Evolutionary conservation across 1,140 invertebrate species (phyloP).

Genomic region (Drosophila pseudoananassae): DNA sequence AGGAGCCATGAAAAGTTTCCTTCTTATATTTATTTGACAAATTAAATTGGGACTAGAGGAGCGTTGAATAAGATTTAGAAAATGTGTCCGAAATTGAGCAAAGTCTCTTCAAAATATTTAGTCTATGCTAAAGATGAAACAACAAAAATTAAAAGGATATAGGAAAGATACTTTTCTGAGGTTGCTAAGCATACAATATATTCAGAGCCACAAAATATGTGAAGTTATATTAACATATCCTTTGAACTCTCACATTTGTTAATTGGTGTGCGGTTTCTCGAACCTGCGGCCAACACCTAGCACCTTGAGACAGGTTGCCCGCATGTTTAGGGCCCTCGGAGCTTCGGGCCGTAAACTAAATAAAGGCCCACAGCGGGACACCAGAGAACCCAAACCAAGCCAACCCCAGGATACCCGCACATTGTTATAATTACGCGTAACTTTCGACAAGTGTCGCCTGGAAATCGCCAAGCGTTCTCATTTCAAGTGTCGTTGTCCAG

Average conservation of each 20-base stretch:
- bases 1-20: slow-evolving; percentile 3
- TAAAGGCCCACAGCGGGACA: slow-evolving; percentile 31
- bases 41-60: slow-evolving; percentile 1
- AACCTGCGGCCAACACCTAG: slow-evolving; percentile 35
- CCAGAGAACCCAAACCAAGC: background rate
- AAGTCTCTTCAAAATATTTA: background rate
- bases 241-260: slow-evolving; percentile 47
- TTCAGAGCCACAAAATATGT: slow-evolving; percentile 11
- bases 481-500: slow-evolving; percentile 47
- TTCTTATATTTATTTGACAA: slow-evolving; percentile 10
- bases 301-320: slow-evolving; percentile 10
- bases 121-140: background rate
- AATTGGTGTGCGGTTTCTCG: slow-evolving; percentile 45
- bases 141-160: background rate
- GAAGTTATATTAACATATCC: background rate
- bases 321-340: slow-evolving; percentile 24
- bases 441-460: slow-evolving; percentile 77
- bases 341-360: slow-evolving; percentile 35
- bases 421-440: slow-evolving; percentile 78
- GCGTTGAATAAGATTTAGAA: background rate
- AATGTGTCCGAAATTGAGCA: background rate
- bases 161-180: too few species aligned
- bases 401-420: slow-evolving; percentile 32
- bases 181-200: too few species aligned
- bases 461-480: slow-evolving; percentile 67